These are phyloP conservation scores for Dryomyza anilis DNA, from an alignment of 2,888 invertebrate species.

Conservation along the genomic window DNA sequence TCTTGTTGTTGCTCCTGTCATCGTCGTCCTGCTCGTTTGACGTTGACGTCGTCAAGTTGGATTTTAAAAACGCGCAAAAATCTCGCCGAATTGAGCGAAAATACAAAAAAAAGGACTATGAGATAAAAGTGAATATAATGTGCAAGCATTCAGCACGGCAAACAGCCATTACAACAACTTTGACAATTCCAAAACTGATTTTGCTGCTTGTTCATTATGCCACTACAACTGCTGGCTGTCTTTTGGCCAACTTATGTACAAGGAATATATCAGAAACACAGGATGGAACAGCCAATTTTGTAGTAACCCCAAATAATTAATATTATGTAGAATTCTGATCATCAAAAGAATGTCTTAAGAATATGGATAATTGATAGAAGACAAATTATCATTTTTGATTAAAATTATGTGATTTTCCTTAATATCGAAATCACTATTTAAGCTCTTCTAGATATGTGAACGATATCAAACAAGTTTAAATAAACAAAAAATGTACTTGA, in stretches of 20 bases:
- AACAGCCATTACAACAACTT: slow-evolving; percentile 18
- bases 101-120: slow-evolving; percentile 2
- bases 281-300: background rate
- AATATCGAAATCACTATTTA: no score
- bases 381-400: no score
- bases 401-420: no score
- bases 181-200: slow-evolving; percentile 6
- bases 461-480: no score
- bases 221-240: slow-evolving; percentile 8
- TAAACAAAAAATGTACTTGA: no score
- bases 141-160: slow-evolving; percentile 24
- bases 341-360: no score
- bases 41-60: slow-evolving; percentile 39
- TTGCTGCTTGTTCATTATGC: slow-evolving; percentile 12
- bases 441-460: no score
- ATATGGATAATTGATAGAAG: no score
- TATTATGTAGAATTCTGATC: no score
- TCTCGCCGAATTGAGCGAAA: slow-evolving; percentile 21
- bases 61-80: slow-evolving; percentile 31
- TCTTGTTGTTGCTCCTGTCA: slow-evolving; percentile 26
- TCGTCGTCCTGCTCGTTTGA: slow-evolving; percentile 1
- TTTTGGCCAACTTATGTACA: slow-evolving; percentile 32
- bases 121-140: slow-evolving; percentile 26
- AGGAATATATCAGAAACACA: slow-evolving; percentile 20
- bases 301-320: no score